Evolutionary conservation across 35 echinoderm and acorn worm genomes (phyloP), one percentile per base, ranked within the genome.

Genomic region (Ophioderma brevispina): DNA sequence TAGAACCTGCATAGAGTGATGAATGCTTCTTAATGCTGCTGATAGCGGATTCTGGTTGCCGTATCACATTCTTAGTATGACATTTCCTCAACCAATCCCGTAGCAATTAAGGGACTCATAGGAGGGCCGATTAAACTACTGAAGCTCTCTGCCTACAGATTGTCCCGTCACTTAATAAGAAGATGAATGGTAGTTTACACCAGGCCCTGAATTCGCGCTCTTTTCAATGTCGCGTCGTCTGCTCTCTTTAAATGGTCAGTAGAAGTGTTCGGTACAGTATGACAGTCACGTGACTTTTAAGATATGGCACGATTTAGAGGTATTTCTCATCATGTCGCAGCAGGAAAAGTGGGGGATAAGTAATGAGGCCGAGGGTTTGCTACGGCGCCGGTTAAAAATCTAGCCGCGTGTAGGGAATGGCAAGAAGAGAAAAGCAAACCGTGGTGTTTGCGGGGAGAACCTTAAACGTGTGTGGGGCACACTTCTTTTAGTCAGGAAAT

Each of bases 1-100:
- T 70, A 6, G 10, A 70, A 70, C 59, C 23, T 70, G 23, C 28
- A 70, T 70, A 25, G 41, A 46, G 17, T 46, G 17, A 17, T 17
- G 41, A 70, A 8, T 70, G 3, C 28, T 70, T 8, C 3, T 70
- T 70, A 70, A 70, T 70, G 59, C 59, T 70, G 59, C 59, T 70
- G 59, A 70, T 70, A 46, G 41, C 17, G 41, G 41, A 4, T 70
- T 70, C 17, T 30, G 28, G 15, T 70, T 25, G 17, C 59, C 59
- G 1, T 70, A 70, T 70, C 59, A 30, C n/a, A 25, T 70, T 70
- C 59, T 70, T 70, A 4, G 4, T 46, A 46, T 46, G 41, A 46
- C 41, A 70, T 70, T 70, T 70, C 59, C 28, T 70, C 59, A 70
- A 70, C n/a, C 59, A 70, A 70, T 70, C 59, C n/a, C 59, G 59